Base-by-base conservation (phyloP, 2,888 invertebrate species). In the Lithodes maja region DNA sequence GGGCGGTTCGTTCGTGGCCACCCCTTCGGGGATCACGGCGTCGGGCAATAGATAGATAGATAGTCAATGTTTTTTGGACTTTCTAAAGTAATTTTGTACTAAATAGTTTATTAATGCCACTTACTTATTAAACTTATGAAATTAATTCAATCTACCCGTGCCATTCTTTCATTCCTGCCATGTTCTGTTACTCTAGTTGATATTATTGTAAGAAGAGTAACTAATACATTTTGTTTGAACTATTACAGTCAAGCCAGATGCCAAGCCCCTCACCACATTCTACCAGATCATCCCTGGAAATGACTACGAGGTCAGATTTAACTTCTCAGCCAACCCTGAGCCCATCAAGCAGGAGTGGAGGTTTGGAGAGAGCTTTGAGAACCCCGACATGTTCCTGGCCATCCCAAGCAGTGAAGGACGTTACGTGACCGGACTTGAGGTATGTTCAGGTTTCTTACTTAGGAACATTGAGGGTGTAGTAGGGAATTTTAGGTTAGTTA, bases 261-360 rank as follows among this genome's bases (percentile, higher is more conserved):
- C 84, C 52, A 85, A 86, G 78, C 77, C 85, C 1, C 17, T 83
- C 5, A 85, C 77, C 49, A 89, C 85, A 1, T 89, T 79, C 74
- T 89, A 89, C 85, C 89, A 89, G 55, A 89, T 91, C 74, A 81
- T 80, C n/a, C 82, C 85, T n/a, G 91, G 88, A 5, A 80, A 68
- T 68, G 89, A 89, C 68, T 90, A 90, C 7, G 91, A 91, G 61
- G 89, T 90, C 2, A 90, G 75, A 53, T 86, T 87, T 17, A 90
- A 91, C 80, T 91, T 91, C 77, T 89, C 90, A n/a, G 86, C 91
- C n/a, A 90, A 91, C 80, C 91, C 91, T 5, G 3, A 55, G 9
- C 91, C 91, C 77, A 71, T n/a, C 2, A 71, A 9, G 12, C 81
- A 78, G 69, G 79, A 69, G 79, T 91, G 91, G 91, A 86, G 89